phyloP scores from a whole-genome alignment of 2,888 invertebrate genomes.

The Tuberolachnus salignus region DNA sequence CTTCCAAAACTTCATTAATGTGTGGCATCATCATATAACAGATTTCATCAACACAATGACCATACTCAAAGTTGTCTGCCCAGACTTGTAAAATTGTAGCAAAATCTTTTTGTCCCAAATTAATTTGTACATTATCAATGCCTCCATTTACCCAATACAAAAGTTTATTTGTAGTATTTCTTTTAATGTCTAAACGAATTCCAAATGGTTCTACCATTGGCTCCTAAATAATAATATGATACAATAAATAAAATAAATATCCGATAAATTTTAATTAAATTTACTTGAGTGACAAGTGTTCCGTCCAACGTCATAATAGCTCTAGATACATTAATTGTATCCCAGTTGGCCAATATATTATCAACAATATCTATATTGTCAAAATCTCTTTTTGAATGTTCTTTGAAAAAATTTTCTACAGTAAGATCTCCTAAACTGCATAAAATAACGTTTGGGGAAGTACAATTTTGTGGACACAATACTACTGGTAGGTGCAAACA shows the following conservation, averaged over 20 bases:
- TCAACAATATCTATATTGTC: conserved; percentile 67
- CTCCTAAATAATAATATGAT: conserved; percentile 65
- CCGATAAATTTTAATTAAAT: background rate
- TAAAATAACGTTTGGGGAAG: conserved; percentile 77
- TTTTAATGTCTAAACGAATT: conserved; percentile 75
- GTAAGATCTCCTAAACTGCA: conserved; percentile 79
- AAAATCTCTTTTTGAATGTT: conserved; percentile 61
- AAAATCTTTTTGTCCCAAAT: conserved; percentile 75
- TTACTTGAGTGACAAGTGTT: conserved; percentile 74
- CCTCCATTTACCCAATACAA: conserved; percentile 70
- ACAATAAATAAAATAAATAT: background rate
- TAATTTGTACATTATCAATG: conserved; percentile 71
- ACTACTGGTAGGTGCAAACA: conserved; percentile 77
- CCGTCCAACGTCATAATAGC: conserved; percentile 77
- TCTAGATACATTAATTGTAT: conserved; percentile 71
- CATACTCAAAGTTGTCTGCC: conserved; percentile 59
- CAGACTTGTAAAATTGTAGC: conserved; percentile 75
- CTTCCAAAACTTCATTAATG: conserved; percentile 61
- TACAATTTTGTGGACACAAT: conserved; percentile 78
- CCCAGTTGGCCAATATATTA: conserved; percentile 74
- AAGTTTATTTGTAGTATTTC: conserved; percentile 65
- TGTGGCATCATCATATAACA: conserved; percentile 15
- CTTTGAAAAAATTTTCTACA: conserved; percentile 81
- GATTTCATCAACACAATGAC: conserved; percentile 42
- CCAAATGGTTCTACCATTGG: conserved; percentile 77